Evolutionary conservation across 1,140 invertebrate genomes (phyloP).

Genomic region (Macrotrachela quadricornifera): DNA sequence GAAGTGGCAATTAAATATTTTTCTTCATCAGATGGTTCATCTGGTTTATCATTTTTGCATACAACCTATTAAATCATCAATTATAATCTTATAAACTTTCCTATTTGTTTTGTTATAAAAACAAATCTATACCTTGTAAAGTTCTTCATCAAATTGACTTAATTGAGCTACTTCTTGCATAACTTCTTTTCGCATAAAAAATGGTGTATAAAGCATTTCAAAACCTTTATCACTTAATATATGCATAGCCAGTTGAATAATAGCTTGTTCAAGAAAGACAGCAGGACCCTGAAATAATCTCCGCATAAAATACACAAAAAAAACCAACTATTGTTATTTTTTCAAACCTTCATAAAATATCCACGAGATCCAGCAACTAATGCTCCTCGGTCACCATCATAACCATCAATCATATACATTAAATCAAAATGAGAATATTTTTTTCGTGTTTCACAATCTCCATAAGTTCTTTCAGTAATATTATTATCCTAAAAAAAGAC

Average conservation of each 20-base stretch:
- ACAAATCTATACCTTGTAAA: slow-evolving; percentile 60
- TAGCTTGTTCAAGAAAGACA: slow-evolving; percentile 79
- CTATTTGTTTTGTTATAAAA: no score
- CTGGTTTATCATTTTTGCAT: slow-evolving; percentile 20
- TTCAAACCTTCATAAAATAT: slow-evolving; percentile 34
- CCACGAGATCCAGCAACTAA: slow-evolving; percentile 75
- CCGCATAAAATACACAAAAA: no score
- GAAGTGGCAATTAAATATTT: slow-evolving; percentile 99
- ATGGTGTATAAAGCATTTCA: slow-evolving; percentile 78
- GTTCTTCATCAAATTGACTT: slow-evolving; percentile 94
- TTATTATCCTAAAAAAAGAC: no score
- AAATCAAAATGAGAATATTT: slow-evolving; percentile 59
- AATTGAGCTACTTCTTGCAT: slow-evolving; percentile 79
- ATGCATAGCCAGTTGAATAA: slow-evolving; percentile 64
- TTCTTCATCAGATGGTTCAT: slow-evolving; percentile 54
- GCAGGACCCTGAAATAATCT: slow-evolving; percentile 27
- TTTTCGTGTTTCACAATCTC: slow-evolving; percentile 55
- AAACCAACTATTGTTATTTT: no score
- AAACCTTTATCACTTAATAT: slow-evolving; percentile 59
- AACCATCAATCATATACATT: slow-evolving; percentile 78
- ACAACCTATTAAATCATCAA: neutral
- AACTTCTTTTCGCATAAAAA: slow-evolving; percentile 87
- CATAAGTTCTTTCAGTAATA: slow-evolving; percentile 61
- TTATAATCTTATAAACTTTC: no score
- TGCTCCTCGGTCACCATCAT: slow-evolving; percentile 74